Base-by-base conservation (phyloP, 2,797 vertebrate genomes). In the Bradypodion ventrale region DNA sequence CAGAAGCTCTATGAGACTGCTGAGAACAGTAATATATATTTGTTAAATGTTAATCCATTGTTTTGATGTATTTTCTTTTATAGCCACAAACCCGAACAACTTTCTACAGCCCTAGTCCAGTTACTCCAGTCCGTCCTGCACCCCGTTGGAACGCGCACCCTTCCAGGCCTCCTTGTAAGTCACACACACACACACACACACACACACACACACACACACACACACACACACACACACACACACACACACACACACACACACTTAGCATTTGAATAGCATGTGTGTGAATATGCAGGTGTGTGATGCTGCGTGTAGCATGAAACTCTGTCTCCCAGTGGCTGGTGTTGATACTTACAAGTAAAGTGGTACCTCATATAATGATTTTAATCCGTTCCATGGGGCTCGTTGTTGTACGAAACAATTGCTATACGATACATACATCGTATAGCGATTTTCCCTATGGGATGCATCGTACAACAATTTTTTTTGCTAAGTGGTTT, bases 81-180 rank as follows among this genome's bases (percentile, higher is more conserved):
- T 83, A 98, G 97, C 95, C 97, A 90, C 96, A 97, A 84, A 92
- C 92, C 83, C 96, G 95, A 90, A 79, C 94, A 73, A 46, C 95
- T 0, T 97, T 95, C 94, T 97, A 96, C 6, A 90, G 89, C 40
- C 94, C 96, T 59, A 95, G 93, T 86, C 86, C 97, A 0, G 89
- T 97, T 79, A 94, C 96, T 79, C 95, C 95, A 4, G 84, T 98
- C 74, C 97, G 97, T 72, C 93, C 97, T 25, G 91, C 96, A n/a
- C 96, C 97, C 83, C 97, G 97, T 66, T 99, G 98, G 98, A 90
- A 96, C 1, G 89, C 95, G 25, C 98, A 97, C 78, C 95, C 96
- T 4, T 94, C 95, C 7, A 96, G 97, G 92, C 93, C 94, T 35
- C 96, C 97, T n/a, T 89, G 99, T 99, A 93, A 97, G 94, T 94